Conservation (phyloP, 2,797 vertebrate genomes). For the Stomatorhinus walkeri region DNA sequence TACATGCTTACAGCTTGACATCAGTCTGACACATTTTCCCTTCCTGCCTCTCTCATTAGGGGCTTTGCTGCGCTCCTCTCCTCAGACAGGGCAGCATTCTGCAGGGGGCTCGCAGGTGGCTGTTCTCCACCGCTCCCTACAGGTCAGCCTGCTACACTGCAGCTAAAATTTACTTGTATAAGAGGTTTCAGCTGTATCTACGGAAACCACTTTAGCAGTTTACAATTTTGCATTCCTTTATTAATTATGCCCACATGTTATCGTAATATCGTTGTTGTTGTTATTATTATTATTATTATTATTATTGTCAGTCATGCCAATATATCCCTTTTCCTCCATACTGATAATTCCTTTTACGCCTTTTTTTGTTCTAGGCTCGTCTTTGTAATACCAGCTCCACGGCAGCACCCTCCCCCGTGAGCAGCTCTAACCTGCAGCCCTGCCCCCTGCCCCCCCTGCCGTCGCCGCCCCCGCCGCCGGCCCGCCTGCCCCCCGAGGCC, state of each 20-base stretch:
- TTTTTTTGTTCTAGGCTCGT: neutral
- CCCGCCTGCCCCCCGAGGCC: slow-evolving; percentile 66
- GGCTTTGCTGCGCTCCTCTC: slow-evolving; percentile 64
- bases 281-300: neutral
- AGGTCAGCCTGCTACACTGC: slow-evolving; percentile 36
- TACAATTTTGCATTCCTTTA: neutral
- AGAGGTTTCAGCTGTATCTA: neutral
- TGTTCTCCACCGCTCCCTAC: slow-evolving; percentile 66
- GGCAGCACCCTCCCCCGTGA: neutral
- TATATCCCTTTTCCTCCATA: neutral
- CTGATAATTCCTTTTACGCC: neutral
- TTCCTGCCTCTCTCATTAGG: slow-evolving; percentile 38
- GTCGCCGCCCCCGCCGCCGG: slow-evolving; percentile 64
- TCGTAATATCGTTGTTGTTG: neutral
- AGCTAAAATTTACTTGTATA: neutral
- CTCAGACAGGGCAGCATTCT: slow-evolving; percentile 44
- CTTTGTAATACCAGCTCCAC: slow-evolving; percentile 20
- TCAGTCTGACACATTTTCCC: neutral
- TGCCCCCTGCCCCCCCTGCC: slow-evolving; percentile 62
- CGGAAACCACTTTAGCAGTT: neutral
- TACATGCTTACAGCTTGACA: neutral
- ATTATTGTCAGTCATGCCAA: neutral
- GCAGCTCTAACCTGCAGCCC: slow-evolving; percentile 16
- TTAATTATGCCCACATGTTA: neutral
- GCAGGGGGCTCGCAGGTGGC: slow-evolving; percentile 68